Percentiles rank a stretch among this genome's conserved stretches.
Conservation (phyloP, 2,888 invertebrate species). For the Magallana nippona region DNA sequence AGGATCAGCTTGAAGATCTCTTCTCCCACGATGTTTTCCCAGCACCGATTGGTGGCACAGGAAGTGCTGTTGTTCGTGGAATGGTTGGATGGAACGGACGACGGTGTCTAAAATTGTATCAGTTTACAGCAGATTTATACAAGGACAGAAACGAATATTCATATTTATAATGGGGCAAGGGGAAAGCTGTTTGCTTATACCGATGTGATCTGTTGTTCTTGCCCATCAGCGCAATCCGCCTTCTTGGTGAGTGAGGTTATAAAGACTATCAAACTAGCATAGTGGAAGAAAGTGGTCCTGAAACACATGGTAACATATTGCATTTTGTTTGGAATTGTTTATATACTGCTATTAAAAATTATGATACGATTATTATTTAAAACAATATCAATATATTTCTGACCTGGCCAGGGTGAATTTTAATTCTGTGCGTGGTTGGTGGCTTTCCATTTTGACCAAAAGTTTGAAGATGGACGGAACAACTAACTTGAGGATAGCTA, state of each 20-base stretch:
- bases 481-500: constrained; percentile 66
- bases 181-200: neutral
- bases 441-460: constrained; percentile 63
- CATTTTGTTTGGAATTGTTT: neutral
- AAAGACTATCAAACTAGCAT: constrained; percentile 67
- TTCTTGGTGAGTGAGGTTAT: constrained; percentile 64
- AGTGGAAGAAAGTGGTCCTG: constrained; percentile 71
- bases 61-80: neutral
- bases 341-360: neutral
- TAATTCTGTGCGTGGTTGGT: constrained; percentile 66
- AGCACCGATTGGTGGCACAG: constrained; percentile 59
- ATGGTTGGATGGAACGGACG: neutral
- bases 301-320: constrained; percentile 37
- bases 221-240: constrained; percentile 48
- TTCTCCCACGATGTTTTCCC: constrained; percentile 73
- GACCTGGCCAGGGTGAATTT: constrained; percentile 68
- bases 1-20: constrained; percentile 70
- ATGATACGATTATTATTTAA: neutral
- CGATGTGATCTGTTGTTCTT: neutral
- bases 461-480: constrained; percentile 66
- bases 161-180: no score
- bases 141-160: no score
- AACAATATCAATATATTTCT: neutral
- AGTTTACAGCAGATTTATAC: no score
- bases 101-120: neutral